A percentile compares a stretch with the other conserved stretches of the same genome.
Evolutionary conservation across 2,888 invertebrate species (phyloP).

Genomic region (Lagria hirta): DNA sequence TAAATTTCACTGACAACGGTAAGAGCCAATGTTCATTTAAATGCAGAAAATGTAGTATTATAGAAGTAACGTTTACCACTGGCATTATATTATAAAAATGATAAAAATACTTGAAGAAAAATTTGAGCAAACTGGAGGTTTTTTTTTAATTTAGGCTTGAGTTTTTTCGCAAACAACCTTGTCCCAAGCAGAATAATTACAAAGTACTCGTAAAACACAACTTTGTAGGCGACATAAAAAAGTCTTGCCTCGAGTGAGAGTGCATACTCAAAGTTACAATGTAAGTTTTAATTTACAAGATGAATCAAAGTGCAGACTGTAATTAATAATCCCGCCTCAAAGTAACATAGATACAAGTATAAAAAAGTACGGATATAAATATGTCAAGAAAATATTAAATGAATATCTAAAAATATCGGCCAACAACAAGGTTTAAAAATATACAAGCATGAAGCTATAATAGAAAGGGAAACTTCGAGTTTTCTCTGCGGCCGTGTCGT

Average conservation of each 20-base stretch:
- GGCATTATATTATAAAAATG: too few species aligned
- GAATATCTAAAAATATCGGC: slow-evolving; percentile 26
- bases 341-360: slow-evolving; percentile 31
- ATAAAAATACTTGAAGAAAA: too few species aligned
- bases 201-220: slow-evolving; percentile 10
- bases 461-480: slow-evolving; percentile 34
- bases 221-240: slow-evolving; percentile 5
- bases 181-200: slow-evolving; percentile 6
- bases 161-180: neutral
- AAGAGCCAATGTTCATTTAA: too few species aligned
- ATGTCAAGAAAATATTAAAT: slow-evolving; percentile 16
- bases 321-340: slow-evolving; percentile 37
- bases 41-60: too few species aligned
- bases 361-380: slow-evolving; percentile 26
- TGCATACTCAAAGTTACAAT: slow-evolving; percentile 30
- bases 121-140: too few species aligned
- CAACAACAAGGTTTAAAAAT: slow-evolving; percentile 28
- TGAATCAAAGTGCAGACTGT: slow-evolving; percentile 34
- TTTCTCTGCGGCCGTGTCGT: slow-evolving; percentile 31
- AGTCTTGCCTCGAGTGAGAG: slow-evolving; percentile 14
- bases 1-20: too few species aligned
- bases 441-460: slow-evolving; percentile 34
- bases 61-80: too few species aligned
- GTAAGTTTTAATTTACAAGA: slow-evolving; percentile 24
- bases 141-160: too few species aligned